These are phyloP conservation scores for Drosophila rhopaloa DNA, from an alignment of 1,140 invertebrate species.

Conservation along the genomic window DNA sequence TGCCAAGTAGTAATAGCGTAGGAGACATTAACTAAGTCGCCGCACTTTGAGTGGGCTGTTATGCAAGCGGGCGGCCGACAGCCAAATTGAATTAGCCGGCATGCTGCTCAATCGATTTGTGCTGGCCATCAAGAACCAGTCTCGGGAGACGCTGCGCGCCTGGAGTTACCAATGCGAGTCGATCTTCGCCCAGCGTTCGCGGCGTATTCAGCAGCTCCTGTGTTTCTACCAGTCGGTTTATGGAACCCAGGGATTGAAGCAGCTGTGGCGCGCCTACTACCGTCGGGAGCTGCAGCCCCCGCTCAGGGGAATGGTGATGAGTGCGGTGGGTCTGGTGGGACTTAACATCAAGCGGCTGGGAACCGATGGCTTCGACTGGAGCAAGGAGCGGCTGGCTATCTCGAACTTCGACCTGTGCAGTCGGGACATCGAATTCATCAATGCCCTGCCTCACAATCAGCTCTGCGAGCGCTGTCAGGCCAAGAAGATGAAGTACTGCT, in stretches of 20 bases:
- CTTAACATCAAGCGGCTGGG: conserved; percentile 53
- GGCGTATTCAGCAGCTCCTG: conserved; percentile 87
- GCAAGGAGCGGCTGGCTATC: conserved; percentile 63
- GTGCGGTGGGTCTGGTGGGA: conserved; percentile 75
- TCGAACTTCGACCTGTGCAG: conserved; percentile 72
- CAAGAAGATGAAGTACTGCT: conserved; percentile 86
- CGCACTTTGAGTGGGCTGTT: conserved; percentile 36
- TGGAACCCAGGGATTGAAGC: conserved; percentile 86
- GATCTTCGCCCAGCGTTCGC: conserved; percentile 87
- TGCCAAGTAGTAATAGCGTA: conserved; percentile 60
- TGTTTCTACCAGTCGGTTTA: conserved; percentile 87
- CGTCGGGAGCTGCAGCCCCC: conserved; percentile 76
- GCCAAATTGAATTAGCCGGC: conserved; percentile 63
- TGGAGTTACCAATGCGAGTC: conserved; percentile 88
- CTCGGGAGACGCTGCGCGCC: conserved; percentile 84
- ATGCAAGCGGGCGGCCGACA: conserved; percentile 51
- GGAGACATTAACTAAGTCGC: conserved; percentile 47
- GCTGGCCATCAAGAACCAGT: conserved; percentile 84
- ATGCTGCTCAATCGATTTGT: conserved; percentile 77
- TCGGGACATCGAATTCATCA: conserved; percentile 72
- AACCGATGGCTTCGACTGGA: conserved; percentile 73
- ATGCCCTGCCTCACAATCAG: conserved; percentile 64
- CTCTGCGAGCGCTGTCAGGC: conserved; percentile 85
- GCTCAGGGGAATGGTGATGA: conserved; percentile 63
- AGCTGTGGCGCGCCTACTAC: conserved; percentile 86